Base-by-base conservation (phyloP, 2,888 invertebrate species). In the Perizoma affinitatum region DNA sequence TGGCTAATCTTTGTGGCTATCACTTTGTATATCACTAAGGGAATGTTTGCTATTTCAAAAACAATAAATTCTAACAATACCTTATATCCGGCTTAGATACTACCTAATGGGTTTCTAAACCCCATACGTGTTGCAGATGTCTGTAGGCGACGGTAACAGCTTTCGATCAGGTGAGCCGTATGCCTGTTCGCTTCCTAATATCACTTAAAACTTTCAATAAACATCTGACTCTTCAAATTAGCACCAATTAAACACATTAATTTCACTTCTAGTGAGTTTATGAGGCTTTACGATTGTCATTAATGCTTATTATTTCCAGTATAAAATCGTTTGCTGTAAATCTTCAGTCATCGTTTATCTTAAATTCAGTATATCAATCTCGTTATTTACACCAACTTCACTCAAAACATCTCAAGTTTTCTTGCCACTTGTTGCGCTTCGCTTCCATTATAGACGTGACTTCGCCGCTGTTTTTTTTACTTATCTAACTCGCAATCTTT, bases 361-460 rank as follows among this genome's bases (percentile, higher is more conserved):
- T 38, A 8, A 47, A 56, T 44, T 36, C 50, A 42, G 55, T 41
- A 61, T 57, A 52, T 61, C 52, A 52, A 53, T 59, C 56, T 63
- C 47, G 61, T 64, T 68, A 64, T 65, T 64, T 65, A 58, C 59
- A 55, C 58, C 59, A 62, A 61, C 61, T 61, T 55, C 60, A 61
- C 48, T 56, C 44, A 51, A 57, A 61, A 52, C 55, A 49, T 61
- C 44, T 1, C 43, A 57, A 61, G 62, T 54, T 54, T 83, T 83
- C 80, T 83, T 79, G 77, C 78, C 78, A 85, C 82, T 87, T 84
- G 82, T 86, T 88, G 82, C 83, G 89, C 83, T 87, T 80, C 78
- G 78, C 78, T 86, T 79, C 79, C 71, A 77, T 76, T 77, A 73
- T 72, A 79, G 80, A 86, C 88, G 87, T 90, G 90, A 89, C 82